Conservation (phyloP, 2,888 invertebrate genomes). For the Parascotia fuliginaria region DNA sequence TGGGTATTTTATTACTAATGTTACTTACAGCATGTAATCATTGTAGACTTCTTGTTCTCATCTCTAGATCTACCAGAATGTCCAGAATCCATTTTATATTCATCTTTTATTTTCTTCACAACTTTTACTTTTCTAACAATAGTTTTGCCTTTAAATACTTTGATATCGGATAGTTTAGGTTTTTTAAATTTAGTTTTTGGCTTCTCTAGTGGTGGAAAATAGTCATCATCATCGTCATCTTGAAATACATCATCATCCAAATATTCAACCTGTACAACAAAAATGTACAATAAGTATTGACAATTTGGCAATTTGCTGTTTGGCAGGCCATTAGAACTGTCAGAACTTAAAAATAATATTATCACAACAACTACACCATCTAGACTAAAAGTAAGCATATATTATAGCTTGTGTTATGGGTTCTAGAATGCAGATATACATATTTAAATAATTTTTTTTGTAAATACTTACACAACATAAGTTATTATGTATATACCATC, state of each 20-base stretch:
- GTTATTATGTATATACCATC: too few relatives aligned
- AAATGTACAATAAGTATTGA: neutral
- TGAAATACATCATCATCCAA: constrained; percentile 74
- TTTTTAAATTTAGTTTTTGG: constrained; percentile 73
- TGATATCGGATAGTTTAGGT: constrained; percentile 71
- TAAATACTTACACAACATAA: too few relatives aligned
- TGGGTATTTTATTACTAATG: too few relatives aligned
- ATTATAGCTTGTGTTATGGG: too few relatives aligned
- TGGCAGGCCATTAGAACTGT: too few relatives aligned
- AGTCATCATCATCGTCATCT: constrained; percentile 77
- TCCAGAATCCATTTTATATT: constrained; percentile 38
- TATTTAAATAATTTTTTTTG: too few relatives aligned
- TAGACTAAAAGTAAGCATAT: too few relatives aligned
- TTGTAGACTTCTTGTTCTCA: constrained; percentile 65
- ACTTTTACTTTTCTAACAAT: constrained; percentile 73
- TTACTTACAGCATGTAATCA: constrained; percentile 80
- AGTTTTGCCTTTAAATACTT: constrained; percentile 74
- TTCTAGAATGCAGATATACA: too few relatives aligned
- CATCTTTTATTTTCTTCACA: constrained; percentile 63
- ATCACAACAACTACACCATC: too few relatives aligned
- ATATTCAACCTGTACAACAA: constrained; percentile 61
- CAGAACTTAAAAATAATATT: too few relatives aligned
- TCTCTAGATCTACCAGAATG: constrained; percentile 39
- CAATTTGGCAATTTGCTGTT: too few relatives aligned
- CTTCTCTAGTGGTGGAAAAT: constrained; percentile 70